These are phyloP conservation scores for Aplodontia rufa DNA, from an alignment of 2,113 vertebrate genomes.

Conservation along the genomic window DNA sequence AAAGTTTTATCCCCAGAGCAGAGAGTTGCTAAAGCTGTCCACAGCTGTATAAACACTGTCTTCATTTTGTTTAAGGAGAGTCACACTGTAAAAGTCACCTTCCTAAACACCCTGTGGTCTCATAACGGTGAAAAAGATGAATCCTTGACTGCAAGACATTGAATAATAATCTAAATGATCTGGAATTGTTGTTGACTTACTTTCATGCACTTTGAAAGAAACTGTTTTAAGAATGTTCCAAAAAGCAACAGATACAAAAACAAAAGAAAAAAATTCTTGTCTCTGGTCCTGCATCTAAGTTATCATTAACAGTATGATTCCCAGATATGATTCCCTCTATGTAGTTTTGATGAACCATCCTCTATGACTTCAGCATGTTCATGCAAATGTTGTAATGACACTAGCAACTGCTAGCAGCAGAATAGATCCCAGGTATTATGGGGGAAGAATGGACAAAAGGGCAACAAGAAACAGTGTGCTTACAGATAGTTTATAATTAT, in stretches of 20 bases:
- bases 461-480: neutral
- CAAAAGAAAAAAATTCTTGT: neutral
- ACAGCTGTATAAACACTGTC: conserved; percentile 25
- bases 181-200: neutral
- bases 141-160: neutral
- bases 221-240: neutral
- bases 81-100: neutral
- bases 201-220: neutral
- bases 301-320: neutral
- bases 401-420: neutral
- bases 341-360: neutral
- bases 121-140: neutral
- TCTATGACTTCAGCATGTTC: neutral
- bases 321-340: neutral
- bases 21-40: neutral
- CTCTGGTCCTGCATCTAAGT: neutral
- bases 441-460: neutral
- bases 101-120: neutral
- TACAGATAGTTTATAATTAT: neutral
- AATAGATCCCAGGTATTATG: rapidly evolving
- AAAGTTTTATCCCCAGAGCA: conserved; percentile 20
- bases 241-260: neutral
- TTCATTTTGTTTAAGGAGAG: neutral
- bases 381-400: neutral
- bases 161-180: neutral